These are phyloP conservation scores for Rostratula benghalensis DNA, from an alignment of 2,113 vertebrate species.

Conservation along the genomic window DNA sequence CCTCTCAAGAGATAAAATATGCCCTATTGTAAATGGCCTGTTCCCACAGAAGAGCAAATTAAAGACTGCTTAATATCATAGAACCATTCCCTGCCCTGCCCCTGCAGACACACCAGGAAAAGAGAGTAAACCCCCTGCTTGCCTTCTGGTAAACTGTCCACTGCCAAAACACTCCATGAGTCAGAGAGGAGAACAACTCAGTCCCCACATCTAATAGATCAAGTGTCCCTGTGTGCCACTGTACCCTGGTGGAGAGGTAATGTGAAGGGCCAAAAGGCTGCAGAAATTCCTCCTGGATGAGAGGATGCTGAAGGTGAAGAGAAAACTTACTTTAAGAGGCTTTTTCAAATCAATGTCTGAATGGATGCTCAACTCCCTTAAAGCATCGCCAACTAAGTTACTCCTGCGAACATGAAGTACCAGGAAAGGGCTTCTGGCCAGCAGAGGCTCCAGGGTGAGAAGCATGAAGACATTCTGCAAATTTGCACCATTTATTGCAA, in stretches of 20 bases:
- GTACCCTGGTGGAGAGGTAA: not conserved
- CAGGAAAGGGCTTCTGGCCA: conserved; percentile 93
- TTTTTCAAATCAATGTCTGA: conserved; percentile 98
- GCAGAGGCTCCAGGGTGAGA: conserved; percentile 93
- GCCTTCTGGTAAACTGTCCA: not conserved
- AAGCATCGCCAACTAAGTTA: conserved; percentile 92
- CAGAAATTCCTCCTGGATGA: not conserved
- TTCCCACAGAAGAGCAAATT: not conserved
- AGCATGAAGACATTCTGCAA: conserved; percentile 98
- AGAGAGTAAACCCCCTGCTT: not conserved
- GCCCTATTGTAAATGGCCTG: not conserved
- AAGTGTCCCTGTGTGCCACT: not conserved
- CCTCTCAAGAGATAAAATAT: not conserved
- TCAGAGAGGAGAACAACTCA: not conserved
- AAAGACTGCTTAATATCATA: not conserved
- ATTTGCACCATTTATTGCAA: conserved; percentile 94
- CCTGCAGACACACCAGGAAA: not conserved
- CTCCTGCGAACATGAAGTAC: conserved; percentile 92
- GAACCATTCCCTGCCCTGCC: not conserved
- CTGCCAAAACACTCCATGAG: not conserved
- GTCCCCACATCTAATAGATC: not conserved
- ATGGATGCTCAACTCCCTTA: conserved; percentile 93
- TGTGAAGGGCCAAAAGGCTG: not conserved
- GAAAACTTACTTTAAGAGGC: conserved; percentile 88
- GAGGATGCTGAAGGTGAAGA: not conserved